These are phyloP conservation scores for Amphimallon solstitiale DNA, from an alignment of 2,888 invertebrate genomes.

Conservation along the genomic window DNA sequence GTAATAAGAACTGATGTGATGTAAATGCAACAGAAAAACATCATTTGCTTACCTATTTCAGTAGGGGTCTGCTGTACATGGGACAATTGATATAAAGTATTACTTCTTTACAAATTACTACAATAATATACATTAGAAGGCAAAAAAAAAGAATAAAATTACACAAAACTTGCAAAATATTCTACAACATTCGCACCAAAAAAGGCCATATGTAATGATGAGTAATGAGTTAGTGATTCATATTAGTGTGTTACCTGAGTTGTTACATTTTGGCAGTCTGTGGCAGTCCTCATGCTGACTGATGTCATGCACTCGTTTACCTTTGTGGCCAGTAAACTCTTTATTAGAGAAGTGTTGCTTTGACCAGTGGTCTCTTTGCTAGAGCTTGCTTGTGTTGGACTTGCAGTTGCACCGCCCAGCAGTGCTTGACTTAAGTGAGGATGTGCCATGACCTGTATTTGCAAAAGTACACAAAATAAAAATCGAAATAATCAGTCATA, in stretches of 20 bases:
- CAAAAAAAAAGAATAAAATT: too few relatives aligned
- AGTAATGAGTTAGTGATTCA: constrained; percentile 34
- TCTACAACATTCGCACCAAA: constrained; percentile 7
- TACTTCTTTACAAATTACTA: neutral
- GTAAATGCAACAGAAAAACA: too few relatives aligned
- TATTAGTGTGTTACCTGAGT: constrained; percentile 59
- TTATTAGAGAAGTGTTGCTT: constrained; percentile 85
- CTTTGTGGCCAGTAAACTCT: constrained; percentile 94
- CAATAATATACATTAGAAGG: too few relatives aligned
- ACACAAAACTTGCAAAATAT: constrained; percentile 26
- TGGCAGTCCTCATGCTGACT: constrained; percentile 63
- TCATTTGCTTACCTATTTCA: too few relatives aligned
- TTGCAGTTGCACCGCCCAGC: constrained; percentile 59
- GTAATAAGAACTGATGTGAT: too few relatives aligned
- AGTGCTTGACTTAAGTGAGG: constrained; percentile 72
- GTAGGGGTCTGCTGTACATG: too few relatives aligned
- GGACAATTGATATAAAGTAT: too few relatives aligned
- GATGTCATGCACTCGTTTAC: constrained; percentile 73
- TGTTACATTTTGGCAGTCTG: constrained; percentile 67
- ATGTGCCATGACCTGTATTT: constrained; percentile 68
- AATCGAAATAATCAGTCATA: neutral
- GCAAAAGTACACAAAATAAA: neutral
- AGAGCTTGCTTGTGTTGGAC: constrained; percentile 41
- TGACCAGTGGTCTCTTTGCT: constrained; percentile 55
- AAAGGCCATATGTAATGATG: too few relatives aligned